These are phyloP conservation scores for Drosophila hydei DNA, from an alignment of 1,140 invertebrate species.

Conservation along the genomic window DNA sequence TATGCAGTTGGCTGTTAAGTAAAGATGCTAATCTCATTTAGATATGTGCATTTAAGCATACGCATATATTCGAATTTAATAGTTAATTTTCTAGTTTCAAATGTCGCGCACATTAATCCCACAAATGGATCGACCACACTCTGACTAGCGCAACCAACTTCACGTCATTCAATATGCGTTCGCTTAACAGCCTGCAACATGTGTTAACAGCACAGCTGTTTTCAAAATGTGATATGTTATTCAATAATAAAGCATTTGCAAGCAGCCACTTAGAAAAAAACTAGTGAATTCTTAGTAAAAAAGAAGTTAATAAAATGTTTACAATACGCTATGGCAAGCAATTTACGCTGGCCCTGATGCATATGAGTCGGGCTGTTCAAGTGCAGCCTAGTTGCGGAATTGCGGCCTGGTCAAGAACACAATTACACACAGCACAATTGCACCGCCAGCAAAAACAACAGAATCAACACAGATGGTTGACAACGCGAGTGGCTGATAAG, in stretches of 20 bases:
- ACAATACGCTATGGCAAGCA: conserved; percentile 46
- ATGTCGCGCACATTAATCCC: too few species aligned
- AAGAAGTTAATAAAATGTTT: conserved; percentile 51
- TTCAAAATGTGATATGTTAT: conserved; percentile 39
- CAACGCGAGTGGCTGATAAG: conserved; percentile 31
- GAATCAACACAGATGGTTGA: conserved; percentile 25
- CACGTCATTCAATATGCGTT: neutral
- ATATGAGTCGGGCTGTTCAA: conserved; percentile 10
- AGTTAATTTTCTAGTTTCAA: too few species aligned
- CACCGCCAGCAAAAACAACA: conserved; percentile 18
- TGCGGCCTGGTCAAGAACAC: conserved; percentile 14
- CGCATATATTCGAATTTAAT: too few species aligned
- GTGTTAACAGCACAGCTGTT: conserved; percentile 38
- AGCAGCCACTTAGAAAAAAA: conserved; percentile 14
- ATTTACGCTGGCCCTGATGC: conserved; percentile 20
- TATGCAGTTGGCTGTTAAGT: too few species aligned
- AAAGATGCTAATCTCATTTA: too few species aligned
- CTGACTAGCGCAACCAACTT: neutral
- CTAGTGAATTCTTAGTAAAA: conserved; percentile 14
- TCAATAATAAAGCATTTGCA: conserved; percentile 24
- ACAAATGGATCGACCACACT: too few species aligned
- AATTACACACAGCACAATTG: conserved; percentile 12
- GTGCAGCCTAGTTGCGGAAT: conserved; percentile 22
- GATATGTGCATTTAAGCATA: too few species aligned
- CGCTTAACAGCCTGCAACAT: neutral